Evolutionary conservation across 2,888 invertebrate genomes (phyloP).

Genomic region (Brachycybe producta): DNA sequence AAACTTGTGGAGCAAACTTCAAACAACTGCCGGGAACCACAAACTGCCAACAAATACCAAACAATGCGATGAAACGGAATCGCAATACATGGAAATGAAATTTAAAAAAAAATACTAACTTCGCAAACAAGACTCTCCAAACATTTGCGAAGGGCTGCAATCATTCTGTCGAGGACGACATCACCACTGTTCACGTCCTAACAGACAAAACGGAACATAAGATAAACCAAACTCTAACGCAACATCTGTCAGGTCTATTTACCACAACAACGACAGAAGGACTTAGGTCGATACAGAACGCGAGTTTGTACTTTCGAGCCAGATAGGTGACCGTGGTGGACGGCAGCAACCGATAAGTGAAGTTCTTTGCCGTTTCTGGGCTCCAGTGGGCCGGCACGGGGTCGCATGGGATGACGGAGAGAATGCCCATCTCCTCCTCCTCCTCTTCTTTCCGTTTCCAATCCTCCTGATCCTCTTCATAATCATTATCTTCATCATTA

Average conservation of each 20-base stretch:
- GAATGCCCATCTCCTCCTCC: constrained; percentile 46
- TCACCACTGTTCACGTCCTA: constrained; percentile 34
- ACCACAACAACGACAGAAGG: constrained; percentile 59
- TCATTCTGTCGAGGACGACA: constrained; percentile 33
- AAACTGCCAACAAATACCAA: constrained; percentile 43
- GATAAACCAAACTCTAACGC: not conserved
- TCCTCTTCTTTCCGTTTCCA: constrained; percentile 36
- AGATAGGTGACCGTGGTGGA: constrained; percentile 51
- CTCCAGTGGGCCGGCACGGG: constrained; percentile 39
- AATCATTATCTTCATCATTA: too few species aligned
- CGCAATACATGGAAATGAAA: constrained; percentile 11
- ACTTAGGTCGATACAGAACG: constrained; percentile 62
- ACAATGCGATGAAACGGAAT: constrained; percentile 7
- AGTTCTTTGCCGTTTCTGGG: constrained; percentile 35
- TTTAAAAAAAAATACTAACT: constrained; percentile 27
- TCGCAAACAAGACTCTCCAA: constrained; percentile 32
- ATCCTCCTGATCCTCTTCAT: constrained; percentile 14
- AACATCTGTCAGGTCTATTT: constrained; percentile 27
- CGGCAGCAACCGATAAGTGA: constrained; percentile 37
- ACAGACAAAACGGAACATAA: not conserved
- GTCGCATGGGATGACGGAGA: constrained; percentile 48
- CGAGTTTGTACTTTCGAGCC: constrained; percentile 54
- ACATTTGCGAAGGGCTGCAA: constrained; percentile 30
- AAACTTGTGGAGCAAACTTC: constrained; percentile 51
- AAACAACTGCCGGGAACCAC: constrained; percentile 50